Percentiles rank a stretch among this genome's conserved stretches.
phyloP scores from a whole-genome alignment of 2,797 vertebrate genomes.

The Dromococcyx pavoninus region DNA sequence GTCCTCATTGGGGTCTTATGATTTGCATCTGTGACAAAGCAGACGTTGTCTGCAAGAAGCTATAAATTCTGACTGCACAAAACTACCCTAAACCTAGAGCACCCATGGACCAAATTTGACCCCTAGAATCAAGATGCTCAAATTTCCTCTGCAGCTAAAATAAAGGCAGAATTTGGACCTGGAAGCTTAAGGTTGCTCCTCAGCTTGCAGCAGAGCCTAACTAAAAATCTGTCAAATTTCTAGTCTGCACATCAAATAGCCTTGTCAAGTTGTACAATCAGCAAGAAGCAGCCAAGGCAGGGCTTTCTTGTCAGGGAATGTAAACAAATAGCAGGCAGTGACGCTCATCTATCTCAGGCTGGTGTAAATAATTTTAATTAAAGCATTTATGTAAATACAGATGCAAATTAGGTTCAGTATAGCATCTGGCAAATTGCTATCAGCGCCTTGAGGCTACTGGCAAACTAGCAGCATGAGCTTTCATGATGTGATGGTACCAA shows the following conservation, averaged over 20 bases:
- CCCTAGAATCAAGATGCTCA: background rate
- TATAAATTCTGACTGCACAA: background rate
- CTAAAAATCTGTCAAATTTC: background rate
- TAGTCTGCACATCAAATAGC: background rate
- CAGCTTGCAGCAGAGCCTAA: background rate
- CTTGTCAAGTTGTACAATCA: background rate
- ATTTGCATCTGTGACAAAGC: background rate
- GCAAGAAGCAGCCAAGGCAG: background rate
- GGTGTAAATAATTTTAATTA: constrained; percentile 55
- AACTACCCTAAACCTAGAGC: background rate
- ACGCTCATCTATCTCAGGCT: constrained; percentile 1
- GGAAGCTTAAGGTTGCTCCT: background rate
- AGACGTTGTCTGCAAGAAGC: background rate
- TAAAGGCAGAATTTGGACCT: background rate
- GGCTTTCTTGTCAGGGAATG: constrained; percentile 18
- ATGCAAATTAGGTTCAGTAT: constrained; percentile 47
- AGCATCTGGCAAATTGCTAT: constrained; percentile 56
- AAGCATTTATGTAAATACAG: constrained; percentile 63
- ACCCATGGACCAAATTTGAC: fast-evolving
- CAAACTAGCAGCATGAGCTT: constrained; percentile 33
- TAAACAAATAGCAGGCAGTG: constrained; percentile 22
- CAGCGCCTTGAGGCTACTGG: constrained; percentile 29
- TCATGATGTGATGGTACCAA: constrained; percentile 7
- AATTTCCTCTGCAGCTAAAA: background rate
- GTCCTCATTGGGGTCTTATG: background rate